Evolutionary conservation across 2,113 vertebrate species (phyloP), one percentile per base, ranked within the genome.

Genomic region (Panthera uncia): DNA sequence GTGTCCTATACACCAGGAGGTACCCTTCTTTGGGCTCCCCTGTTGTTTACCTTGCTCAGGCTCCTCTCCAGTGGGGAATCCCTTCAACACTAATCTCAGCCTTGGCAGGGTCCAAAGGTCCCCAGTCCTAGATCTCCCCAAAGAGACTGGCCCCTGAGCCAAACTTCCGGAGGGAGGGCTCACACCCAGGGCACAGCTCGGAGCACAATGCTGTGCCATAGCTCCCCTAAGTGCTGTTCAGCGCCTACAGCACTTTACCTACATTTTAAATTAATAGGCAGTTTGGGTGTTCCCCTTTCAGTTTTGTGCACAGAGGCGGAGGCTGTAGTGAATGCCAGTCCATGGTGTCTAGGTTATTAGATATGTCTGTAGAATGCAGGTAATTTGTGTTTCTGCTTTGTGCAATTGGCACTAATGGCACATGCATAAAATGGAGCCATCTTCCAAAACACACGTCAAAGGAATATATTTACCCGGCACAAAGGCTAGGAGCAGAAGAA

Each of bases 321-420:
- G 0, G 55, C 96, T 94, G 91, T 94, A 61, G 29, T 93, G 91
- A 80, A 97, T 61, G 15, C 96, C 97, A 91, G 91, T 71, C 91
- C 78, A 19, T 92, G 91, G 97, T 91, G 91, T 94, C 98, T 97
- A 95, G 68, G 80, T 98, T 98, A 97, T 92, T 84, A 98, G 92
- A 98, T 87, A 97, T 96, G 98, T 86, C 98, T 97, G 98, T 78
- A 48, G 98, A 98, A 99, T 97, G 95, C 82, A 97, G 94, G 97
- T 97, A 98, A 99, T 98, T 98, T 98, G 98, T 25, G 97, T 90
- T 97, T 98, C 98, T 98, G 98, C 98, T 98, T 98, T 97, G 97
- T 87, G 23, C 97, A 96, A 96, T 97, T 98, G 98, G 98, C 98
- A 98, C 98, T 98, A 99, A 99, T 98, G 97, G 98, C 96, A 98